phyloP scores from a whole-genome alignment of 2,113 vertebrate genomes.

The Passer montanus region DNA sequence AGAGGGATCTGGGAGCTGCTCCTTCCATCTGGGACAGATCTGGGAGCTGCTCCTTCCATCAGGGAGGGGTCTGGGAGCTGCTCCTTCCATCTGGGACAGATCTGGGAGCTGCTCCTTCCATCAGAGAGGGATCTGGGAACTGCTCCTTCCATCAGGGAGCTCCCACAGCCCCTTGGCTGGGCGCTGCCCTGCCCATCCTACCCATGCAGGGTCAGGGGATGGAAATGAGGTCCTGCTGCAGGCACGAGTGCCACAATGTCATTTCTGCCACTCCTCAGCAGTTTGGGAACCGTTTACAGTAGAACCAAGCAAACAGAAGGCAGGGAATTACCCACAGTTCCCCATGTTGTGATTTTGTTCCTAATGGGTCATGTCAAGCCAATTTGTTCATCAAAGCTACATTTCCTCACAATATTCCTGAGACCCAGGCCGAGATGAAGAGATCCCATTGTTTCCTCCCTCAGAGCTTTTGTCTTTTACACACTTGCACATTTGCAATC shows the following conservation, averaged over 20 bases:
- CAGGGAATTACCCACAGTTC: conserved; percentile 38
- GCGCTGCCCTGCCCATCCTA: neutral
- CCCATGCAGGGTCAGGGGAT: neutral
- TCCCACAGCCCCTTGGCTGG: neutral
- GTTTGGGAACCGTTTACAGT: neutral
- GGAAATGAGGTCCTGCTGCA: neutral
- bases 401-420: neutral
- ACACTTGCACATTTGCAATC: neutral
- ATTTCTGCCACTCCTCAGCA: conserved; percentile 1
- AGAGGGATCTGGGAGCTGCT: neutral
- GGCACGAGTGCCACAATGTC: neutral
- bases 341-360: neutral
- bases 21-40: neutral
- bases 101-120: neutral
- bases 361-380: conserved; percentile 40
- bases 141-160: neutral
- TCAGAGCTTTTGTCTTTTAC: conserved; percentile 7
- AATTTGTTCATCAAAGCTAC: conserved; percentile 13
- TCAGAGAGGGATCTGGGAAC: neutral
- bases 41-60: neutral
- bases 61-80: neutral
- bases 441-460: neutral
- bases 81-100: neutral
- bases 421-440: neutral
- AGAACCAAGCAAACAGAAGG: conserved; percentile 34